Percentiles rank a stretch among this genome's conserved stretches.
These are phyloP conservation scores for Cryptoprocta ferox DNA, from an alignment of 2,797 vertebrate species.

Conservation along the genomic window DNA sequence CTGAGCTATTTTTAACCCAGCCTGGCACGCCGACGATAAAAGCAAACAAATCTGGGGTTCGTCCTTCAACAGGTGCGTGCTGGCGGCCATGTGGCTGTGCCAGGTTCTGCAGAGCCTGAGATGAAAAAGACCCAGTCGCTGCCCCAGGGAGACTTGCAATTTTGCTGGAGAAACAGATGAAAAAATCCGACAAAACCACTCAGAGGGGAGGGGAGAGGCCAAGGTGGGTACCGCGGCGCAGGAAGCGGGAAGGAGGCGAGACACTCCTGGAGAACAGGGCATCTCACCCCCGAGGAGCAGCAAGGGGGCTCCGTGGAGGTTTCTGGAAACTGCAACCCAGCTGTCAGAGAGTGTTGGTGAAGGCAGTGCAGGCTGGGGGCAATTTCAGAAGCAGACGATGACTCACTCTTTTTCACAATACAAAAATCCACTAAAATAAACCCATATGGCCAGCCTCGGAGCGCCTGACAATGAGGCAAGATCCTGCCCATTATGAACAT, in stretches of 20 bases:
- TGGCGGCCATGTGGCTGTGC: accelerated
- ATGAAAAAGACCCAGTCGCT: background rate
- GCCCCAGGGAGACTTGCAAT: background rate
- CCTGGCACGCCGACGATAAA: accelerated
- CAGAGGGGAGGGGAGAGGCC: accelerated
- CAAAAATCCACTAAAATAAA: constrained; percentile 17
- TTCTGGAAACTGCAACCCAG: background rate
- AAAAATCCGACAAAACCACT: accelerated
- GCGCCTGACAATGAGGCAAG: background rate
- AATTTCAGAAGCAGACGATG: background rate
- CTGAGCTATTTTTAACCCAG: background rate
- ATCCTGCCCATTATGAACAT: background rate
- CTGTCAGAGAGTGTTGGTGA: background rate
- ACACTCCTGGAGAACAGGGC: background rate
- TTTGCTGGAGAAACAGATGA: accelerated
- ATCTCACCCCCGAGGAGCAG: background rate
- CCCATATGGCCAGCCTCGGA: background rate
- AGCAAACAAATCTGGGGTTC: background rate
- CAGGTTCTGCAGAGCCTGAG: background rate
- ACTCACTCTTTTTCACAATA: background rate
- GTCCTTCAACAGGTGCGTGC: accelerated
- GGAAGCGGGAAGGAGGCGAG: background rate
- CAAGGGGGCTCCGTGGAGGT: background rate
- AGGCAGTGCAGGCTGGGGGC: background rate
- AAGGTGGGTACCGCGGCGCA: background rate